phyloP scores from a whole-genome alignment of 2,888 invertebrate species.

The Oscheius sp. region DNA sequence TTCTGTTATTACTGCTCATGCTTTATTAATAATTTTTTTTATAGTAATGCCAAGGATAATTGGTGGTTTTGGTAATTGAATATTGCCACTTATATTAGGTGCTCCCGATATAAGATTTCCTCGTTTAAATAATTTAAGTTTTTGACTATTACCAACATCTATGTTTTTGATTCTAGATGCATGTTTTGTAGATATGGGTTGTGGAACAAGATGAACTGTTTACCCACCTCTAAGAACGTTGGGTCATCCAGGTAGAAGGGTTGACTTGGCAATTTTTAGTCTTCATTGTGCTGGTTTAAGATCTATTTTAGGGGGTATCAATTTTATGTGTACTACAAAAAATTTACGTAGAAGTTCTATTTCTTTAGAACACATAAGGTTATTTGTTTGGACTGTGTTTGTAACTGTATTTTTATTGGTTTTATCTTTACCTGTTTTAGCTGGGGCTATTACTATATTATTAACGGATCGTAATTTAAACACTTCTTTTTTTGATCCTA shows the following conservation, averaged over 20 bases:
- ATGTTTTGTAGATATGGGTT: constrained; percentile 79
- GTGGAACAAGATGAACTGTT: constrained; percentile 83
- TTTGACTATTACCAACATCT: constrained; percentile 81
- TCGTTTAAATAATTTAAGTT: constrained; percentile 86
- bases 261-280: constrained; percentile 82
- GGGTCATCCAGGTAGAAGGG: constrained; percentile 78
- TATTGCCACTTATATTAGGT: constrained; percentile 81
- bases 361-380: constrained; percentile 77
- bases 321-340: constrained; percentile 82
- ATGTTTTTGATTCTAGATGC: constrained; percentile 78
- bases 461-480: constrained; percentile 83
- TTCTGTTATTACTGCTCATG: constrained; percentile 82
- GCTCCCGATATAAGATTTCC: constrained; percentile 85
- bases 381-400: constrained; percentile 81
- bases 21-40: constrained; percentile 85
- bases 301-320: constrained; percentile 80
- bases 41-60: constrained; percentile 75
- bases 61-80: constrained; percentile 85
- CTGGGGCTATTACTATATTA: constrained; percentile 83
- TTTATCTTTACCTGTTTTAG: constrained; percentile 81
- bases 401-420: constrained; percentile 79
- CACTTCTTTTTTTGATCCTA: constrained; percentile 83
- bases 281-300: constrained; percentile 79
- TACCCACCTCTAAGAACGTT: constrained; percentile 80
- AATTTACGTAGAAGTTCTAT: constrained; percentile 79